Evolutionary conservation across 2,113 vertebrate species (phyloP), one percentile per base, ranked within the genome.

Genomic region (Macrotis lagotis): DNA sequence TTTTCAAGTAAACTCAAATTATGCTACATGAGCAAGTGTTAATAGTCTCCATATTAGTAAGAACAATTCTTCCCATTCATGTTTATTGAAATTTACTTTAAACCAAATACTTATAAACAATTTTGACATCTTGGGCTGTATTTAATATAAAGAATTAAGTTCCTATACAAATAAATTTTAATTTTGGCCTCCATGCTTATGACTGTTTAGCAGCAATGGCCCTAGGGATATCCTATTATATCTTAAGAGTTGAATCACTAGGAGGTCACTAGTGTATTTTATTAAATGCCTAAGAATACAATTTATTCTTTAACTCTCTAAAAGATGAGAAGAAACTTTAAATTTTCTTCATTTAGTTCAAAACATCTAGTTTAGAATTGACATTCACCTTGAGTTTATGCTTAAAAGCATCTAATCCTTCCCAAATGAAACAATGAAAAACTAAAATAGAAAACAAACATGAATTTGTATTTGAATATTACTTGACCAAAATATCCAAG

Each of bases 31-130:
- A 74, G 37, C 3, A 59, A 59, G 26, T 59, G 37, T n/a, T n/a
- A n/a, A n/a, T 74, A 5, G 14, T 74, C 66, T 74, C 14, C 14
- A n/a, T 74, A 1, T 37, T 74, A n/a, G 14, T 74, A 74, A 74
- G 66, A 74, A 74, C 37, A n/a, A 37, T 16, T 1, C 31, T n/a
- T 14, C 14, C 66, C 37, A 59, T 59, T 59, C 25, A 59, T 59
- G 25, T 74, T 74, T 83, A 12, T 25, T 19, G 93, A 51, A 90
- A 44, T 48, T 88, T 31, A n/a, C 37, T 37, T 93, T 91, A 83
- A 48, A 44, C 90, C 8, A 91, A 93, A 91, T 55, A 95, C 3
- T 88, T 90, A 92, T 7, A 74, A 74, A 48, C 48, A 88, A 94
- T 51, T 44, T 44, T n/a, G 24, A 50, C 16, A 74, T 91, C 91